Percentiles rank a stretch among this genome's conserved stretches.
Evolutionary conservation across 2,113 vertebrate species (phyloP).

Genomic region (Sinosuthora webbiana): DNA sequence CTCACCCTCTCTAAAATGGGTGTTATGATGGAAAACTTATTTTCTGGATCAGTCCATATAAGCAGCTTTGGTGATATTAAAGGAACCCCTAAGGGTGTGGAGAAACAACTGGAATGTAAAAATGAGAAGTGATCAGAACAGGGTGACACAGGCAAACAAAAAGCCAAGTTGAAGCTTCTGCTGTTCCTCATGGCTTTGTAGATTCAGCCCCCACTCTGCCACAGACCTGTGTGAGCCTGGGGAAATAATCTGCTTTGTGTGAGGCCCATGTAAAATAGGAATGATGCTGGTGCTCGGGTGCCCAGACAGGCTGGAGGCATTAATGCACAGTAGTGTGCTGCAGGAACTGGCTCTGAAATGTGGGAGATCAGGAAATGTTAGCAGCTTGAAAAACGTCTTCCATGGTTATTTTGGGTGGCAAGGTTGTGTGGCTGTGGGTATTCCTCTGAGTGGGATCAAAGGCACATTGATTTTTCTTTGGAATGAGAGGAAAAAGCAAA

Average conservation of each 20-base stretch:
- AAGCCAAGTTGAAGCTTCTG: not conserved
- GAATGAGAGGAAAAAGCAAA: not conserved
- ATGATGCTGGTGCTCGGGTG: not conserved
- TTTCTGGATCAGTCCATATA: not conserved
- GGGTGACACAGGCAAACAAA: not conserved
- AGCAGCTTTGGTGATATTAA: not conserved
- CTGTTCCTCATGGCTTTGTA: not conserved
- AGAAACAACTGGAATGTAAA: not conserved
- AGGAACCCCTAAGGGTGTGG: not conserved
- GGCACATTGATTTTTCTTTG: not conserved
- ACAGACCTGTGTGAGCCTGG: not conserved
- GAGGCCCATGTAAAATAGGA: not conserved
- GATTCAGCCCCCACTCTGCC: not conserved
- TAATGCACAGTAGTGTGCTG: not conserved
- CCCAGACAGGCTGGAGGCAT: not conserved
- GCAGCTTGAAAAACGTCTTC: not conserved
- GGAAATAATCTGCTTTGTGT: not conserved
- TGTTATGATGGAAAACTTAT: not conserved
- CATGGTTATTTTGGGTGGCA: not conserved
- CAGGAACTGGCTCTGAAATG: not conserved
- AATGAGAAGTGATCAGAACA: not conserved
- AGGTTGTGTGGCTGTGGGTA: not conserved
- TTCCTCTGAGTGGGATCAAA: not conserved
- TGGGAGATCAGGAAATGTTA: not conserved
- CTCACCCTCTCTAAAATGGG: not conserved